A percentile compares a stretch with the other conserved stretches of the same genome.
These are phyloP conservation scores for Platycheirus albimanus DNA, from an alignment of 2,888 invertebrate species.

Conservation along the genomic window DNA sequence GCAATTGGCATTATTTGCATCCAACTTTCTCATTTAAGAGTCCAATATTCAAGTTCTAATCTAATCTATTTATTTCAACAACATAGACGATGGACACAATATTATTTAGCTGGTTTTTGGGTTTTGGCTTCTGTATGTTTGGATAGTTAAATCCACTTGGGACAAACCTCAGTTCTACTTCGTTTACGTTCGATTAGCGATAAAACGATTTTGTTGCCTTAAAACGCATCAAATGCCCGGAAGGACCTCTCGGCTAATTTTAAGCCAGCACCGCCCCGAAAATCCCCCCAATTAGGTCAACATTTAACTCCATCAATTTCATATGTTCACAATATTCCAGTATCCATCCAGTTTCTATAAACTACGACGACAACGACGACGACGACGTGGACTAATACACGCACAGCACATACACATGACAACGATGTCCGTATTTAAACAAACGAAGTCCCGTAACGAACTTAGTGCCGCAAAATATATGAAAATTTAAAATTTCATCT, in stretches of 20 bases:
- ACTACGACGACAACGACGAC: too few relatives aligned
- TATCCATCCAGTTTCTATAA: constrained; percentile 8
- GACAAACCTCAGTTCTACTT: constrained; percentile 68
- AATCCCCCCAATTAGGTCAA: constrained; percentile 64
- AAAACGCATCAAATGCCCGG: constrained; percentile 61
- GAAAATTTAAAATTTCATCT: constrained; percentile 68
- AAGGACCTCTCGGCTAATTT: constrained; percentile 58
- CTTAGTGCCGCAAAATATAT: constrained; percentile 65
- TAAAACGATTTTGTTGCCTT: constrained; percentile 52
- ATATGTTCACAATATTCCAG: constrained; percentile 20
- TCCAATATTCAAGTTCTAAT: constrained; percentile 43
- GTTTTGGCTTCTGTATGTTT: constrained; percentile 15
- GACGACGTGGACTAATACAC: background rate
- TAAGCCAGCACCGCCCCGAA: constrained; percentile 8
- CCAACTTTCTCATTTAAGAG: constrained; percentile 9
- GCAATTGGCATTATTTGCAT: constrained; percentile 9
- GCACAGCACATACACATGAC: background rate
- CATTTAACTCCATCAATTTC: constrained; percentile 56
- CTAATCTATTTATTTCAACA: constrained; percentile 32
- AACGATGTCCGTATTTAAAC: constrained; percentile 12
- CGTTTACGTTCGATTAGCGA: constrained; percentile 68
- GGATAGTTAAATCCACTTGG: constrained; percentile 41
- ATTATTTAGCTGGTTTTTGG: constrained; percentile 11
- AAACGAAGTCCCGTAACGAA: constrained; percentile 48
- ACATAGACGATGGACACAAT: constrained; percentile 26